Evolutionary conservation across 2,113 vertebrate genomes (phyloP).

Genomic region (Poicephalus meyeri): DNA sequence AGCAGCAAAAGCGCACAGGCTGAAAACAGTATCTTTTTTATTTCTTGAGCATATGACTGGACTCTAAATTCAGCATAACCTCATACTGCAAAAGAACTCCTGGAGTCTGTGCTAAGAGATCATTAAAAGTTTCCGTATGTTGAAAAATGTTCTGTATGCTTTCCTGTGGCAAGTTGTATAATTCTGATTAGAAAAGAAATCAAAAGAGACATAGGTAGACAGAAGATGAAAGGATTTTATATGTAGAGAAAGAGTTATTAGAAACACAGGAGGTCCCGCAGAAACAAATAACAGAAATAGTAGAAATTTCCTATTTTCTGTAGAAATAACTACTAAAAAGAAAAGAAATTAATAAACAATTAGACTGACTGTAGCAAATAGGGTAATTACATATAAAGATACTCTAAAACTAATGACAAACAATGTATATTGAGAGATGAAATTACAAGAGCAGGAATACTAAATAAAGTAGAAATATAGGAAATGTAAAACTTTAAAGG

Average conservation of each 20-base stretch:
- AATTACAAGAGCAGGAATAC: background rate
- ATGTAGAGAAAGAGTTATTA: background rate
- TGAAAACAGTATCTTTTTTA: background rate
- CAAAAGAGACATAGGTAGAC: background rate
- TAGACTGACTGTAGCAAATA: background rate
- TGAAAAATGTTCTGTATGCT: background rate
- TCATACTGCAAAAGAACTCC: background rate
- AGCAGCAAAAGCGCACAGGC: background rate
- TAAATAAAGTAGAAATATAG: background rate
- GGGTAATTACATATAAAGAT: background rate
- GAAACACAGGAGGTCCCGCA: background rate
- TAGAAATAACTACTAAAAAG: background rate
- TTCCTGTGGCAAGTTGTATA: background rate
- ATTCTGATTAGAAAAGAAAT: background rate
- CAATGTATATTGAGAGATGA: background rate
- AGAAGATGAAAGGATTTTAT: background rate
- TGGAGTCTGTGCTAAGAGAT: background rate
- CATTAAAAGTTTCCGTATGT: background rate
- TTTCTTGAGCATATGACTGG: background rate
- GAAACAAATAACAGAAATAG: background rate
- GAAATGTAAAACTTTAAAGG: background rate
- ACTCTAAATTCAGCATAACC: background rate
- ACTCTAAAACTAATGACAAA: background rate
- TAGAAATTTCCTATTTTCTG: background rate
- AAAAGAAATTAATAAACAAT: background rate